Conservation (phyloP, 2,888 invertebrate species). For the Crepidodera aurea region DNA sequence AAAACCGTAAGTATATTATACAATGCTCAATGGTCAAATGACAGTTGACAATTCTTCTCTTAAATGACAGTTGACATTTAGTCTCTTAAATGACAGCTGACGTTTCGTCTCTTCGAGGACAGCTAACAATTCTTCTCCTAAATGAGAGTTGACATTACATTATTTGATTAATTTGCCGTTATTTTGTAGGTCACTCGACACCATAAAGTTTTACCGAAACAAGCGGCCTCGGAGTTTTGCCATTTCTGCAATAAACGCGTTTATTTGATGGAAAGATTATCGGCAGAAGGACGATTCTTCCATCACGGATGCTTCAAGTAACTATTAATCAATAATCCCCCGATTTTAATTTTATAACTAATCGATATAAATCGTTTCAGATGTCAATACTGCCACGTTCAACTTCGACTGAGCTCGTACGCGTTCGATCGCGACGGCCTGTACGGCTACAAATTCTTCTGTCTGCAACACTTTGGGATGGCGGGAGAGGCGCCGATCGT, state of each 20-base stretch:
- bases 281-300: slow-evolving; percentile 88
- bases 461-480: slow-evolving; percentile 76
- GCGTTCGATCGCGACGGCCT: slow-evolving; percentile 75
- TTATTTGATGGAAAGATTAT: slow-evolving; percentile 91
- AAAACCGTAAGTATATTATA: slow-evolving; percentile 65
- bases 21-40: too few species aligned
- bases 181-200: slow-evolving; percentile 62
- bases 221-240: slow-evolving; percentile 77
- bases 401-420: slow-evolving; percentile 82
- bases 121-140: too few species aligned
- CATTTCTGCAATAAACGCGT: slow-evolving; percentile 92
- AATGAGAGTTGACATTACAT: too few species aligned
- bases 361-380: too few species aligned
- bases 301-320: slow-evolving; percentile 88
- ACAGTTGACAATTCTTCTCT: too few species aligned
- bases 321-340: slow-evolving; percentile 26
- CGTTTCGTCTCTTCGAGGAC: too few species aligned
- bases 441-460: slow-evolving; percentile 76
- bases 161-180: too few species aligned
- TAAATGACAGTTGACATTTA: too few species aligned
- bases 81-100: too few species aligned
- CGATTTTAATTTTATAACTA: too few species aligned
- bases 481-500: slow-evolving; percentile 63
- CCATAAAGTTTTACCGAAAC: slow-evolving; percentile 68
- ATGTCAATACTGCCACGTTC: slow-evolving; percentile 90